Evolutionary conservation across 2,113 vertebrate genomes (phyloP), one percentile per base, ranked within the genome.

Genomic region (Psettodes erumei): DNA sequence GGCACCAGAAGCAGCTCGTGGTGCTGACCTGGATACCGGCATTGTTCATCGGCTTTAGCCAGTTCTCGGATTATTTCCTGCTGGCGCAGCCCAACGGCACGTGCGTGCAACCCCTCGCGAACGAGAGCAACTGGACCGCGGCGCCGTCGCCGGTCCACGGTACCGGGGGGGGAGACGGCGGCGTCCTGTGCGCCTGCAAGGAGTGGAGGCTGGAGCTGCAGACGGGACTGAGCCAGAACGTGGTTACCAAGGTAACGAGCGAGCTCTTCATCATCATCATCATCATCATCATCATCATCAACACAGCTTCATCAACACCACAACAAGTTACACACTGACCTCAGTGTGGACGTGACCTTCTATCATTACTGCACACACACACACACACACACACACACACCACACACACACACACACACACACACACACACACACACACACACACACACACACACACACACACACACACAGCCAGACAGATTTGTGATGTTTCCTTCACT

Each of bases 41-140:
- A 23, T 92, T 99, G 42, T 96, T 99, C 89, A 97, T 99, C 65
- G 96, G 97, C 82, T 98, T 97, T 84, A 98, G 96, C 82, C 97
- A 97, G 92, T 98, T 97, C 90, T 99, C 97, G 80, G 98, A 99
- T 93, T 96, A 96, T 84, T 98, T 99, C 82, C 95, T 99, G 1
- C 79, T 98, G 92, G 97, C 96, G 48, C 96, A 98, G 76, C 98
- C 94, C 12, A 91, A 93, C 77, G 96, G 94, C 90, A 95, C 94
- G 91, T 98, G 96, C 83, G 51, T 91, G 89, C 92, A 88, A 56
- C 93, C 75, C 71, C 59, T 82, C 21, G 43, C 61, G 1, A 92
- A 89, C 82, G 87, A 88, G 27, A 93, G 89, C 4, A 94, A 95
- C 87, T 93, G 91, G 91, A 95, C 93, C 75, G 71, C 55, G 30